Evolutionary conservation across 1,140 invertebrate species (phyloP).

Genomic region (Leptopilina boulardi): DNA sequence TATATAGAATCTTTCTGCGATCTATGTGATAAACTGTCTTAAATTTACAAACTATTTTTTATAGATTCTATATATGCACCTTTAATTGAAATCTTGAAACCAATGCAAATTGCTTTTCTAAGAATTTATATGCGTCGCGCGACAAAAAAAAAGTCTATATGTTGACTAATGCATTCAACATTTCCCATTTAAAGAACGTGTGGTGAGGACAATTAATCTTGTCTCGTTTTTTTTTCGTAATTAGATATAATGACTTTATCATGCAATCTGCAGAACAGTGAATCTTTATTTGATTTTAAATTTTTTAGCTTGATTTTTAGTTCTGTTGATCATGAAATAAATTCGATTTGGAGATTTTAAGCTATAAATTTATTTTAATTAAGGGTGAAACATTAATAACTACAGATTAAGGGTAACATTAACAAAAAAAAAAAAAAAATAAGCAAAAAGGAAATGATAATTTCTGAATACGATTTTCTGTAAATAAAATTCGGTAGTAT

Average conservation of each 20-base stretch:
- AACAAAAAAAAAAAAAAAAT: neutral
- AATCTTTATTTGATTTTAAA: slow-evolving; percentile 20
- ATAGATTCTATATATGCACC: neutral
- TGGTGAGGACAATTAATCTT: slow-evolving; percentile 5
- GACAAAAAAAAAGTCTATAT: neutral
- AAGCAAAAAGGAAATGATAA: neutral
- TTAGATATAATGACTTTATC: slow-evolving; percentile 12
- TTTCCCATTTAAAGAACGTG: neutral
- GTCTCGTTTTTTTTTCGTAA: neutral
- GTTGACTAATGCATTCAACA: slow-evolving; percentile 12
- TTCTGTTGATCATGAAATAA: too few relatives aligned
- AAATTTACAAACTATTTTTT: neutral
- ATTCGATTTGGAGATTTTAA: too few relatives aligned
- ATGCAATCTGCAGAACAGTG: neutral
- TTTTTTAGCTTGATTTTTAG: too few relatives aligned
- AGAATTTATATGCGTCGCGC: neutral
- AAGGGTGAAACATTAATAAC: too few relatives aligned
- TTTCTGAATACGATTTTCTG: too few relatives aligned
- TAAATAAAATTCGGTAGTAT: neutral
- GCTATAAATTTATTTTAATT: too few relatives aligned
- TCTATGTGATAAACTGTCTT: neutral
- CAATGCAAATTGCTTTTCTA: slow-evolving; percentile 9
- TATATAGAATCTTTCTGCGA: neutral
- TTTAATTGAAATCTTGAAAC: slow-evolving; percentile 27
- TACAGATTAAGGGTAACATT: too few relatives aligned